Conservation (phyloP, 2,888 invertebrate species). For the Melanargia galathea region DNA sequence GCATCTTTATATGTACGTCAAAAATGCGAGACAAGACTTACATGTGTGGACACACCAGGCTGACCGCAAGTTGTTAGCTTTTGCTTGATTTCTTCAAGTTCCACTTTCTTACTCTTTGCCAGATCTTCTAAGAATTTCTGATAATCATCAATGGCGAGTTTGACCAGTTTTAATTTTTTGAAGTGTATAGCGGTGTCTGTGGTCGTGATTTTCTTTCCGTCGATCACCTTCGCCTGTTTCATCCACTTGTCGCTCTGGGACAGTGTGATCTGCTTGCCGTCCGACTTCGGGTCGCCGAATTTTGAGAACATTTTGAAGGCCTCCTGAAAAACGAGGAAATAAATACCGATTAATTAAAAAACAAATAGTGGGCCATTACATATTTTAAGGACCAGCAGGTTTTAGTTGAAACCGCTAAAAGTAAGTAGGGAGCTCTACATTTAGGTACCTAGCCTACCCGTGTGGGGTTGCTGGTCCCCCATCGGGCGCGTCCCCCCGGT, state of each 20-base stretch:
- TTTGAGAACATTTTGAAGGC: slow-evolving; percentile 91
- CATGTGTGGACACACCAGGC: slow-evolving; percentile 83
- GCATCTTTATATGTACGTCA: too few relatives aligned
- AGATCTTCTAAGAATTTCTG: slow-evolving; percentile 93
- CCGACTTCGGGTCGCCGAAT: slow-evolving; percentile 93
- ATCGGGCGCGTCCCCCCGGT: too few relatives aligned
- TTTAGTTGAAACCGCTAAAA: too few relatives aligned
- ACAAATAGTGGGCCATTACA: not conserved
- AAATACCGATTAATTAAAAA: not conserved
- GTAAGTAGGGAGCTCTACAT: too few relatives aligned
- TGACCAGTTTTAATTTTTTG: slow-evolving; percentile 92
- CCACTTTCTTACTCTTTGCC: slow-evolving; percentile 91
- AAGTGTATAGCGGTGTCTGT: slow-evolving; percentile 95
- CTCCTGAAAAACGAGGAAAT: slow-evolving; percentile 76
- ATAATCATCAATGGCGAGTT: slow-evolving; percentile 89
- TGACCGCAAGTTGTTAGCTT: slow-evolving; percentile 91
- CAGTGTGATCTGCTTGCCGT: slow-evolving; percentile 92
- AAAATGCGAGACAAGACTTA: too few relatives aligned
- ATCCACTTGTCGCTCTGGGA: slow-evolving; percentile 97
- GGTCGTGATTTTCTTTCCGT: slow-evolving; percentile 91
- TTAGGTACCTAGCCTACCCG: too few relatives aligned
- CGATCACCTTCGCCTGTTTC: slow-evolving; percentile 93
- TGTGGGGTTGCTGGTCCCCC: too few relatives aligned
- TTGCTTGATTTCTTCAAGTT: slow-evolving; percentile 88
- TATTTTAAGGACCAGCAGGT: too few relatives aligned